Conservation (phyloP, 2,888 invertebrate genomes). For the Automeris io region DNA sequence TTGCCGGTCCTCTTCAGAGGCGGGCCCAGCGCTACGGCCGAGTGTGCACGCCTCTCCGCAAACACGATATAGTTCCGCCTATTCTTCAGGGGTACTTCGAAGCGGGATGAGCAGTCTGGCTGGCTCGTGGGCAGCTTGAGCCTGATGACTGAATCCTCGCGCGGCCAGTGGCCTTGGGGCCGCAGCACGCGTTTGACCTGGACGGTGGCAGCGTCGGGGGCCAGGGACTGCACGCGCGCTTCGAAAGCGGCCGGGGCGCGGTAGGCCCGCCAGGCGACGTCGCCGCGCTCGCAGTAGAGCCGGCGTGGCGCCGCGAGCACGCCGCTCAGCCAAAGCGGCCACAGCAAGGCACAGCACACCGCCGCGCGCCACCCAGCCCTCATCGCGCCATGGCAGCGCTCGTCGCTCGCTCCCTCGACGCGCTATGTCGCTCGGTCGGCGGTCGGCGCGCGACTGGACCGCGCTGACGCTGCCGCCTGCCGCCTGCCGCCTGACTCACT, state of each 20-base stretch:
- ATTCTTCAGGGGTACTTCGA: conserved; percentile 66
- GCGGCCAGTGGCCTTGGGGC: conserved; percentile 64
- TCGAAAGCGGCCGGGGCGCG: conserved; percentile 71
- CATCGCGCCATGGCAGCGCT: conserved; percentile 71
- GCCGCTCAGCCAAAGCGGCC: conserved; percentile 41
- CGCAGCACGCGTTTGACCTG: conserved; percentile 60
- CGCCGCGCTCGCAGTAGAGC: conserved; percentile 72
- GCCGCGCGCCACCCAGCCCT: conserved; percentile 68
- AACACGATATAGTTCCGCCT: conserved; percentile 70
- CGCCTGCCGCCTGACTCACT: conserved; percentile 23
- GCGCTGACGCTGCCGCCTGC: conserved; percentile 12
- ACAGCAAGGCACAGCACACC: conserved; percentile 66
- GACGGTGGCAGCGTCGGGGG: conserved; percentile 61
- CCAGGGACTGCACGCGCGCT: conserved; percentile 65
- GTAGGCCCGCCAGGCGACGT: conserved; percentile 74
- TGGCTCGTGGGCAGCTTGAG: conserved; percentile 49
- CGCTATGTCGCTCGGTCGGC: conserved; percentile 51
- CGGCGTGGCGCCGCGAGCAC: conserved; percentile 53
- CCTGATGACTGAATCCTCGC: conserved; percentile 52
- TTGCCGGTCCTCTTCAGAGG: conserved; percentile 61
- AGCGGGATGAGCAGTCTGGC: conserved; percentile 59
- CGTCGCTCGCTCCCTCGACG: conserved; percentile 33
- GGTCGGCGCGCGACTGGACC: conserved; percentile 69
- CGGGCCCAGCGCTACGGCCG: conserved; percentile 67
- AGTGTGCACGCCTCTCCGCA: conserved; percentile 63